phyloP scores from a whole-genome alignment of 2,888 invertebrate species.

The Sphaerophoria taeniata region DNA sequence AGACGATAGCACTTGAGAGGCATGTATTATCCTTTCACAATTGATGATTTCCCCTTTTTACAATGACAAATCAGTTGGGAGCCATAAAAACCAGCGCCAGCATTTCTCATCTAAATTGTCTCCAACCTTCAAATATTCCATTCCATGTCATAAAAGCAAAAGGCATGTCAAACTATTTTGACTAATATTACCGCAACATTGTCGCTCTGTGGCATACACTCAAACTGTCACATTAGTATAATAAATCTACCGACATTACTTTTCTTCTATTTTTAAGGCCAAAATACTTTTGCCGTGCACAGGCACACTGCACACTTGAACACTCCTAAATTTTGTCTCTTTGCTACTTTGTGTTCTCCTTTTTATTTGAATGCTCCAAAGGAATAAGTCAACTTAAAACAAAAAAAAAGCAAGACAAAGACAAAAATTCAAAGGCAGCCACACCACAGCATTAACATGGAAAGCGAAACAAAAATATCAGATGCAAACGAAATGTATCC shows the following conservation, averaged over 20 bases:
- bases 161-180: slow-evolving; percentile 18
- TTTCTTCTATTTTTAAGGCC: slow-evolving; percentile 3
- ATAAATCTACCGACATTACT: slow-evolving; percentile 57
- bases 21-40: too few relatives aligned
- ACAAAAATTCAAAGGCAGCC: slow-evolving; percentile 16
- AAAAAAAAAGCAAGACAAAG: neutral
- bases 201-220: slow-evolving; percentile 8
- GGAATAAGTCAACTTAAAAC: slow-evolving; percentile 16
- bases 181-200: slow-evolving; percentile 41
- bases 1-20: too few relatives aligned
- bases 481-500: slow-evolving; percentile 34
- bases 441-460: slow-evolving; percentile 16
- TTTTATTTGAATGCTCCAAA: slow-evolving; percentile 4
- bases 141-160: neutral
- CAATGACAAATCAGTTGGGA: too few relatives aligned
- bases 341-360: slow-evolving; percentile 1
- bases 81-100: too few relatives aligned
- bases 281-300: neutral
- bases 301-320: slow-evolving; percentile 19
- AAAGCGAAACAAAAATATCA: slow-evolving; percentile 4
- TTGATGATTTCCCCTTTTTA: too few relatives aligned
- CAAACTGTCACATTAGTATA: slow-evolving; percentile 64
- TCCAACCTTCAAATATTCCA: neutral
- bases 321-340: slow-evolving; percentile 13
- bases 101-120: neutral